These are phyloP conservation scores for Periophthalmodon schlosseri DNA, from an alignment of 2,113 vertebrate species.

Conservation along the genomic window DNA sequence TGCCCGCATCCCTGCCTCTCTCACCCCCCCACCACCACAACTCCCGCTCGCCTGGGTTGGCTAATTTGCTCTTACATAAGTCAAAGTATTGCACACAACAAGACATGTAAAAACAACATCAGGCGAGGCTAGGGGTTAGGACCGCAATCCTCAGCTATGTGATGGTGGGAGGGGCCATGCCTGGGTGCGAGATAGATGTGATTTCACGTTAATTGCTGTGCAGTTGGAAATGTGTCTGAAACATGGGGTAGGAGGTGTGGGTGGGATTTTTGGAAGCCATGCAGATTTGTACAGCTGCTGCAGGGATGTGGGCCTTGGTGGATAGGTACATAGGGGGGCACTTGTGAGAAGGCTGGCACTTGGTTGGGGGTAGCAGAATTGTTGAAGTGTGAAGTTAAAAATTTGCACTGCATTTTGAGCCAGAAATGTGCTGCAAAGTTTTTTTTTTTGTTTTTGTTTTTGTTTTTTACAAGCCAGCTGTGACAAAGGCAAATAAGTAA, in stretches of 20 bases:
- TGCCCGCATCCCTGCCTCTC: slow-evolving; percentile 45
- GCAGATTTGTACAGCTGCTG: slow-evolving; percentile 68
- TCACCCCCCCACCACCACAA: slow-evolving; percentile 66
- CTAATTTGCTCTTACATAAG: slow-evolving; percentile 73
- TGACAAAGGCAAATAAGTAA: background rate
- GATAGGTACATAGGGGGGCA: slow-evolving; percentile 22
- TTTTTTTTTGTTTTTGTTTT: background rate
- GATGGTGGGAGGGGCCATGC: slow-evolving; percentile 60
- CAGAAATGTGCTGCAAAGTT: slow-evolving; percentile 37
- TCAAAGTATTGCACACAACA: slow-evolving; percentile 67
- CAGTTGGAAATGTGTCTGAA: slow-evolving; percentile 39
- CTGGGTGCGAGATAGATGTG: slow-evolving; percentile 63
- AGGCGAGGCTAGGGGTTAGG: slow-evolving; percentile 61
- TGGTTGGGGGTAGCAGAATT: slow-evolving; percentile 58
- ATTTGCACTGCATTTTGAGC: slow-evolving; percentile 52
- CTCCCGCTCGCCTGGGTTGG: slow-evolving; percentile 51
- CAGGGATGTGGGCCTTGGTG: slow-evolving; percentile 34
- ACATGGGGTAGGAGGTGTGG: slow-evolving; percentile 66
- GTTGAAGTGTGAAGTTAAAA: slow-evolving; percentile 62
- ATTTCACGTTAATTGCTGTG: slow-evolving; percentile 73
- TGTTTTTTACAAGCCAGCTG: slow-evolving; percentile 37
- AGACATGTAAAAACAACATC: slow-evolving; percentile 76
- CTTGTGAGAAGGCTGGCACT: slow-evolving; percentile 24
- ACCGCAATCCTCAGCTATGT: slow-evolving; percentile 74
- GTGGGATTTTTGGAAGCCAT: slow-evolving; percentile 71